phyloP scores from a whole-genome alignment of 2,888 invertebrate species.

The Scaptomyza caliginosa region DNA sequence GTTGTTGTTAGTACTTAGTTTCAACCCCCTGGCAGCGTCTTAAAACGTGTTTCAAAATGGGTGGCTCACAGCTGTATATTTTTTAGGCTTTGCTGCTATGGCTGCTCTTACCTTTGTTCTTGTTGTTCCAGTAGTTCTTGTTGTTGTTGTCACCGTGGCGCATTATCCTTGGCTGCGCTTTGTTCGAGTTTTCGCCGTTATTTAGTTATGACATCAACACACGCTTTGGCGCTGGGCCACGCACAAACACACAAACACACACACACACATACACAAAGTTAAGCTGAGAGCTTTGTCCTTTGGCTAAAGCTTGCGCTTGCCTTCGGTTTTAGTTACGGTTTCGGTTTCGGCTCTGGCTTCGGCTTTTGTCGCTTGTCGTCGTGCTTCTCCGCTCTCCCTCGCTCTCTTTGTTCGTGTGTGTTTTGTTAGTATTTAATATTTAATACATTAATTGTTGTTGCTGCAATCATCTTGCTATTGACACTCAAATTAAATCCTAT shows the following conservation, averaged over 20 bases:
- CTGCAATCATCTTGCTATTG: constrained; percentile 36
- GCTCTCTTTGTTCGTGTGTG: too few species aligned
- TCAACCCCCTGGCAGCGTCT: constrained; percentile 62
- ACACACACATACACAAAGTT: constrained; percentile 7
- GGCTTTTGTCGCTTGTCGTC: constrained; percentile 47
- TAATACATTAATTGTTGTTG: constrained; percentile 6
- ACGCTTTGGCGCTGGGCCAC: constrained; percentile 54
- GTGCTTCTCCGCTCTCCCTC: too few species aligned
- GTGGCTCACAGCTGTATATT: constrained; percentile 66
- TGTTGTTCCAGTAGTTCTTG: constrained; percentile 3
- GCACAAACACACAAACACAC: constrained; percentile 8
- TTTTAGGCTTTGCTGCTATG: constrained; percentile 13
- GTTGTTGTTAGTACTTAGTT: constrained; percentile 31
- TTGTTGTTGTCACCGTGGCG: constrained; percentile 36
- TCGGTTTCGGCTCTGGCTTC: constrained; percentile 27
- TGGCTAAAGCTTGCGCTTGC: constrained; percentile 54
- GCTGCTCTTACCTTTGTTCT: constrained; percentile 1
- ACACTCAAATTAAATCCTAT: constrained; percentile 57
- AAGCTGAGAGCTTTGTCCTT: constrained; percentile 53
- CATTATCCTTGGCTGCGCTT: constrained; percentile 57
- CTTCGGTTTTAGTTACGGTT: too few species aligned
- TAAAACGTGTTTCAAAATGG: constrained; percentile 73
- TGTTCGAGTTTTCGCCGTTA: constrained; percentile 40
- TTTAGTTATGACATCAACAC: constrained; percentile 71
- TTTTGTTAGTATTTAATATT: constrained; percentile 16